These are phyloP conservation scores for Lobophora halterata DNA, from an alignment of 2,888 invertebrate genomes.

Conservation along the genomic window DNA sequence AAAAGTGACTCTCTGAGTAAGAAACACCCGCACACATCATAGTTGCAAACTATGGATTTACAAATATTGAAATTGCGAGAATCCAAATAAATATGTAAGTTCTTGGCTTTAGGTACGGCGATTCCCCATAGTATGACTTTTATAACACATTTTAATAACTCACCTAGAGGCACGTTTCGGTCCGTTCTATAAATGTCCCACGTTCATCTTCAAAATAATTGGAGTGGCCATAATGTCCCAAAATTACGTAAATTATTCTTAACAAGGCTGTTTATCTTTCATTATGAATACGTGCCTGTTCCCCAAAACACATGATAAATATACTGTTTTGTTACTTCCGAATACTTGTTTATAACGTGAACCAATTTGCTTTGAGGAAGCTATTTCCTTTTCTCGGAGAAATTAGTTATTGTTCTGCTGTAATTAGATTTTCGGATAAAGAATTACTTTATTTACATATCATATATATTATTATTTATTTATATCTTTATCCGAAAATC, in stretches of 20 bases:
- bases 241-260: constrained; percentile 43
- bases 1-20: too few species aligned
- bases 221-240: constrained; percentile 49
- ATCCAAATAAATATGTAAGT: too few species aligned
- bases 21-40: not conserved
- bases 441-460: constrained; percentile 7
- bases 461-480: too few species aligned
- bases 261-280: constrained; percentile 38
- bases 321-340: constrained; percentile 15
- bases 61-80: too few species aligned
- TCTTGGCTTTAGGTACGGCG: too few species aligned
- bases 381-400: constrained; percentile 10
- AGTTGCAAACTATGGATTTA: not conserved
- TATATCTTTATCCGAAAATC: constrained; percentile 12
- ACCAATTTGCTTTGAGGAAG: constrained; percentile 4
- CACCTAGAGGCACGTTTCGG: constrained; percentile 44
- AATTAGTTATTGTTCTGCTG: constrained; percentile 18
- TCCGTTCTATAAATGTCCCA: constrained; percentile 41
- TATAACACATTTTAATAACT: too few species aligned
- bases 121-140: too few species aligned
- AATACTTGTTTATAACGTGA: constrained; percentile 15
- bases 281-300: constrained; percentile 24
- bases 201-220: constrained; percentile 59
- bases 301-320: constrained; percentile 11
- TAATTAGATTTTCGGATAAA: constrained; percentile 16